phyloP scores from a whole-genome alignment of 2,797 vertebrate species.

The Megalops cyprinoides region DNA sequence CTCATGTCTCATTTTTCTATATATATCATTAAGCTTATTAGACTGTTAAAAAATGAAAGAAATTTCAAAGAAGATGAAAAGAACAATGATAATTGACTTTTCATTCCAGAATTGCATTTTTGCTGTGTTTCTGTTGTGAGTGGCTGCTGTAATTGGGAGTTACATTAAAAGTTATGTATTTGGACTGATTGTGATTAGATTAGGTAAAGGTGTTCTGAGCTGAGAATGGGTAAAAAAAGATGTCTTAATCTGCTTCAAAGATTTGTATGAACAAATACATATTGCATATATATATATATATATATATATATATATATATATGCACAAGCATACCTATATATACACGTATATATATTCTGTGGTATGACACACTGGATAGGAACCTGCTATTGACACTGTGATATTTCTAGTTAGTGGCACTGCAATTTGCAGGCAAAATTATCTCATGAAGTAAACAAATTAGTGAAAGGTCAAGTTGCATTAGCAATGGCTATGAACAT shows the following conservation, averaged over 20 bases:
- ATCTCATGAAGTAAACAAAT: slow-evolving; percentile 44
- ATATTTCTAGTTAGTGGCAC: slow-evolving; percentile 20
- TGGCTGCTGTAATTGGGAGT: background rate
- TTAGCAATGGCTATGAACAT: slow-evolving; percentile 36
- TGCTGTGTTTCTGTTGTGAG: no score
- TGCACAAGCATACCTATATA: no score
- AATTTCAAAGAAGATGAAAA: background rate
- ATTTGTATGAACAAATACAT: no score
- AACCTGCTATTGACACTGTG: slow-evolving; percentile 31
- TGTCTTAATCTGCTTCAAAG: no score
- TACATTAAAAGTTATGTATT: background rate
- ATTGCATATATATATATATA: no score
- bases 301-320: no score
- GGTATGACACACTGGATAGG: background rate
- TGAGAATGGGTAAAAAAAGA: background rate
- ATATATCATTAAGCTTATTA: background rate
- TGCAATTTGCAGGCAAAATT: slow-evolving; percentile 26
- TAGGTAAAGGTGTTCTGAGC: background rate
- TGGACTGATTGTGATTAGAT: background rate
- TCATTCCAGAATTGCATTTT: background rate
- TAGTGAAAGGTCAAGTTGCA: slow-evolving; percentile 47
- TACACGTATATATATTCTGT: background rate
- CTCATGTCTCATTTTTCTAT: background rate
- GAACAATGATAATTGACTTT: background rate
- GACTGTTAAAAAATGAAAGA: background rate